Evolutionary conservation across 2,888 invertebrate species (phyloP).

Genomic region (Tricholauxania praeusta): DNA sequence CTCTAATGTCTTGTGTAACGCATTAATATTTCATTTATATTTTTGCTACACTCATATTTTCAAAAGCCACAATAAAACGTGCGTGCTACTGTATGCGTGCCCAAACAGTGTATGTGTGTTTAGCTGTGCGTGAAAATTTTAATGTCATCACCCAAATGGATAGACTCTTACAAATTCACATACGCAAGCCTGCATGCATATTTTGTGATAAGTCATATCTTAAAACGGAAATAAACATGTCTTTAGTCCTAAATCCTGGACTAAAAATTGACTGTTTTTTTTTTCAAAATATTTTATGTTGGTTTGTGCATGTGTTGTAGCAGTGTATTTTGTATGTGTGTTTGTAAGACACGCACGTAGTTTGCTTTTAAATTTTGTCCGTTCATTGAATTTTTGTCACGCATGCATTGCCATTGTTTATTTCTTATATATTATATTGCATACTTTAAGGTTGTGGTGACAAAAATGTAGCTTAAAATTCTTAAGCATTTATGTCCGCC

Average conservation of each 20-base stretch:
- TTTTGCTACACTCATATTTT: background rate
- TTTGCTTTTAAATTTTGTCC: background rate
- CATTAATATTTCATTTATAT: slow-evolving; percentile 15
- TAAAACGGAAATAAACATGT: slow-evolving; percentile 24
- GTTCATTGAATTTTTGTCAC: slow-evolving; percentile 19
- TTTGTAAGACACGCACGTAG: slow-evolving; percentile 7
- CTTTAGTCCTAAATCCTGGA: background rate
- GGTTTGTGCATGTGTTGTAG: no score
- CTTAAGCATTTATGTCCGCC: background rate
- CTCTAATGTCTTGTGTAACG: background rate
- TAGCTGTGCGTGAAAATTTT: slow-evolving; percentile 16
- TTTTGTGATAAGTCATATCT: slow-evolving; percentile 13
- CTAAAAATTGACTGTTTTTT: no score
- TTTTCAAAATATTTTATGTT: no score
- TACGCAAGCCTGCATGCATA: background rate
- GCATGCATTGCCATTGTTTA: background rate
- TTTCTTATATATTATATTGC: background rate
- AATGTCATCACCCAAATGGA: slow-evolving; percentile 15
- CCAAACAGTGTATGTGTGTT: background rate
- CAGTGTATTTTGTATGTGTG: background rate
- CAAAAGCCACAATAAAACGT: slow-evolving; percentile 1
- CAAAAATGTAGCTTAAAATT: background rate
- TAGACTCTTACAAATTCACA: slow-evolving; percentile 8
- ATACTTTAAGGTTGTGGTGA: slow-evolving; percentile 7
- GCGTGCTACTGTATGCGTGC: background rate